phyloP scores from a whole-genome alignment of 2,113 vertebrate genomes.

The Amphiprion ocellaris region DNA sequence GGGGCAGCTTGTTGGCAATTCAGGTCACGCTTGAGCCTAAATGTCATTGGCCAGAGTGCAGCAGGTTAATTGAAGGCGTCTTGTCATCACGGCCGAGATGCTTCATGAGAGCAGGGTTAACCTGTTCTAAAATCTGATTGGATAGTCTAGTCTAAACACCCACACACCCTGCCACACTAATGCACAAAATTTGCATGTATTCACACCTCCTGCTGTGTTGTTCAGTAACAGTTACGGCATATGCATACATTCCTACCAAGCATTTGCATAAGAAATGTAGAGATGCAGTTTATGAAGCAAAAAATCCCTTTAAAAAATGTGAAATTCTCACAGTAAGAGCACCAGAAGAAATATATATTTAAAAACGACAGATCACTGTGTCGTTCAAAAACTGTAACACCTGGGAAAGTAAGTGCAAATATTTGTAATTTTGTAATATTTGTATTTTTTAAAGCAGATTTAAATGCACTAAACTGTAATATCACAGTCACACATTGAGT shows the following conservation, averaged over 20 bases:
- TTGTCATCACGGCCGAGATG: constrained; percentile 42
- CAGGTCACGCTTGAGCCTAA: constrained; percentile 62
- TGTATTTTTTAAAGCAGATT: no score
- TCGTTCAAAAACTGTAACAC: no score
- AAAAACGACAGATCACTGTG: no score
- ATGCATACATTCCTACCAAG: constrained; percentile 10
- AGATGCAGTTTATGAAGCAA: background rate
- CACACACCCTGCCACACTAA: background rate
- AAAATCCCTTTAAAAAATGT: no score
- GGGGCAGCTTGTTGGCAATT: constrained; percentile 57
- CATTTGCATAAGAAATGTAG: background rate
- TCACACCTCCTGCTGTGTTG: constrained; percentile 3
- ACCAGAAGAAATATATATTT: no score
- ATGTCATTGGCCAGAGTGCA: constrained; percentile 66
- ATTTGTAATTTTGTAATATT: no score
- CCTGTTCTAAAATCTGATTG: constrained; percentile 46
- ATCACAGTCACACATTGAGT: no score
- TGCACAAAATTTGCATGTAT: background rate
- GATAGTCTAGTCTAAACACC: background rate
- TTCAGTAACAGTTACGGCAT: constrained; percentile 14
- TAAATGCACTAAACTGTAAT: no score
- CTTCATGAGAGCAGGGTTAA: constrained; percentile 2
- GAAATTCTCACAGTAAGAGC: no score
- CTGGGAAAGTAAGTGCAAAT: no score
- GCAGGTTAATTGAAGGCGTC: constrained; percentile 72